Evolutionary conservation across 2,113 vertebrate species (phyloP), one percentile per base, ranked within the genome.

Genomic region (Salvelinus alpinus): DNA sequence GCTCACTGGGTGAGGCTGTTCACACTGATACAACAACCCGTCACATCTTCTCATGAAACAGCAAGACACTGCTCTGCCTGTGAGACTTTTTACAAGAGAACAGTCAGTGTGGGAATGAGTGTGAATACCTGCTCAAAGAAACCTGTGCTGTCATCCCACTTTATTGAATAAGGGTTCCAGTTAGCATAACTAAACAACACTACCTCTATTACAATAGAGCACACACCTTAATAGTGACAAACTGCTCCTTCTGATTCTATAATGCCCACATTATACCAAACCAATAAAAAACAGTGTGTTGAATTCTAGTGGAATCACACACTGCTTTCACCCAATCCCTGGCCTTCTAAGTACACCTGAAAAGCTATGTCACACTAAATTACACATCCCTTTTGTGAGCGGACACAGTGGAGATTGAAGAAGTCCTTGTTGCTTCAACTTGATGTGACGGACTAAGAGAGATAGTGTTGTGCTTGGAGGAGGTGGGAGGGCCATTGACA

Each of bases 1-100:
- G 44, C 6, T 13, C 75, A 64, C 75, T 81, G 64, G 64, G 75
- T 76, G 70, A 73, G 20, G 29, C 72, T 64, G 60, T 65, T 78
- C 71, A 75, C 75, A 81, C 54, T 66, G 66, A 78, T 60, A 66
- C 22, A 44, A 44, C 11, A 44, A 44, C 67, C 67, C 71, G 38
- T 76, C 20, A 27, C 25, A 2, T 44, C 38, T 68, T 72, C 74
- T 80, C 70, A 48, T 69, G 31, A 29, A 31, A 66, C n/a, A 66
- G 14, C 64, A 66, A 66, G 24, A 24, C 2, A 64, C 16, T 31
- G 13, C 64, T 66, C 54, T 57, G 54, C 54, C 5, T 44, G 9
- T 57, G 18, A 6, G 16, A 57, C 20, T 57, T 57, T 20, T 18
- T 57, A 57, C 54, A 57, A 20, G 54, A 57, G 54, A 16, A 57